Percentiles rank a stretch among this genome's conserved stretches.
Evolutionary conservation across 2,888 invertebrate genomes (phyloP).

Genomic region (Tipula confusa): DNA sequence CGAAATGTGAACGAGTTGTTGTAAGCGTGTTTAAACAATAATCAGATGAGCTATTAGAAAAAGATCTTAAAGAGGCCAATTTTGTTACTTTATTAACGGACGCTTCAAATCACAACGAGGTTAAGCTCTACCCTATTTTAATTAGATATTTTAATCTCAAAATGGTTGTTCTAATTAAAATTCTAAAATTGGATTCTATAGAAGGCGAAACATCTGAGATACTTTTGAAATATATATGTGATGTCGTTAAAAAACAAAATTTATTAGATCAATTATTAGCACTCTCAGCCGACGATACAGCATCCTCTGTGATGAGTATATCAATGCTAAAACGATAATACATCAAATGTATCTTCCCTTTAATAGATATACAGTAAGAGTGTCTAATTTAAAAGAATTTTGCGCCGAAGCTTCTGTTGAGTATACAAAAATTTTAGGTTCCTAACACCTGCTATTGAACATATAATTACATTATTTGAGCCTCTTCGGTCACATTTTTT

Average conservation of each 20-base stretch:
- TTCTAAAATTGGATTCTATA: too few species aligned
- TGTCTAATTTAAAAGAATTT: slow-evolving; percentile 34
- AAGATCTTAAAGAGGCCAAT: slow-evolving; percentile 7
- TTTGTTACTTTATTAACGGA: too few species aligned
- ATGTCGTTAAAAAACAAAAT: too few species aligned
- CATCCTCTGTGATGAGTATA: slow-evolving; percentile 37
- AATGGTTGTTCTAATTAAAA: too few species aligned
- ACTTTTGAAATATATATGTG: too few species aligned
- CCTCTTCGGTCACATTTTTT: slow-evolving; percentile 28
- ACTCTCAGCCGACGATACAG: too few species aligned
- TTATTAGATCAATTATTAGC: too few species aligned
- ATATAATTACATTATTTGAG: slow-evolving; percentile 30
- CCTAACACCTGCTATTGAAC: neutral
- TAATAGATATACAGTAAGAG: slow-evolving; percentile 38
- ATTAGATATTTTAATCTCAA: too few species aligned
- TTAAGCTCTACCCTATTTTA: slow-evolving; percentile 37
- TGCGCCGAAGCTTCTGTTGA: slow-evolving; percentile 6
- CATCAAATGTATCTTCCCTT: slow-evolving; percentile 39
- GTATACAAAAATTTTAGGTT: slow-evolving; percentile 28
- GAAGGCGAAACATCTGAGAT: too few species aligned
- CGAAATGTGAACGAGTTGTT: too few species aligned
- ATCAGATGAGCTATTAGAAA: neutral
- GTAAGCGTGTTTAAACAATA: neutral
- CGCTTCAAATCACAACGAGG: slow-evolving; percentile 37
- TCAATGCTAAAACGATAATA: slow-evolving; percentile 36